phyloP scores from a whole-genome alignment of 2,888 invertebrate genomes.

The Nowickia ferox region DNA sequence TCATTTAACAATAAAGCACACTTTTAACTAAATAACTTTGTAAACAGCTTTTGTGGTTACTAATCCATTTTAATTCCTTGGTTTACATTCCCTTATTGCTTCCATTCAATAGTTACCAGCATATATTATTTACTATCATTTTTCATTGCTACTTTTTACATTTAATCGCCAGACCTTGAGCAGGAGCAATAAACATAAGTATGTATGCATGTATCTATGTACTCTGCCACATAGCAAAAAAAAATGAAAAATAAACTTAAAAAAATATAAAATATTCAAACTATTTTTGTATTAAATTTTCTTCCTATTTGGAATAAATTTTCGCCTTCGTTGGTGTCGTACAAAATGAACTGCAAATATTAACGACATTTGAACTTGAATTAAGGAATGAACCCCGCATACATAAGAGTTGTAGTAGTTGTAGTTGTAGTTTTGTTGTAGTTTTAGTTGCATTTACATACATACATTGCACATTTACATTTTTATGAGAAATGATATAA shows the following conservation, averaged over 20 bases:
- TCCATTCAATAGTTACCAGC: conserved; percentile 12
- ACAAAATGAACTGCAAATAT: conserved; percentile 51
- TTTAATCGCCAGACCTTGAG: conserved; percentile 66
- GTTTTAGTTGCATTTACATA: conserved; percentile 33
- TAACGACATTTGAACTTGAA: conserved; percentile 71
- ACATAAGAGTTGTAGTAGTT: background rate
- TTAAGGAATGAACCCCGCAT: conserved; percentile 56
- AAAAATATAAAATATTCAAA: conserved; percentile 9
- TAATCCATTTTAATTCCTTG: conserved; percentile 35
- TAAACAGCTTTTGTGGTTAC: conserved; percentile 31
- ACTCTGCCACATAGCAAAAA: background rate
- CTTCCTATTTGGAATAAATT: conserved; percentile 42
- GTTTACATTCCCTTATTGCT: conserved; percentile 51
- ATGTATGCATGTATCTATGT: background rate
- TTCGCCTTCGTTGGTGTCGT: conserved; percentile 63
- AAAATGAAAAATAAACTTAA: background rate
- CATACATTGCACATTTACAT: conserved; percentile 63
- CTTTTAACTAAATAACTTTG: conserved; percentile 14
- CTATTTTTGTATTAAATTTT: conserved; percentile 22
- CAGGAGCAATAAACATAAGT: conserved; percentile 46
- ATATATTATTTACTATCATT: conserved; percentile 7
- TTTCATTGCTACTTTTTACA: conserved; percentile 28
- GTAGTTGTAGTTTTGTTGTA: conserved; percentile 13
- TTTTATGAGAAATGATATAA: conserved; percentile 68
- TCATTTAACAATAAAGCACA: conserved; percentile 11